Evolutionary conservation across 2,888 invertebrate genomes (phyloP).

Genomic region (Neelides folsomi): DNA sequence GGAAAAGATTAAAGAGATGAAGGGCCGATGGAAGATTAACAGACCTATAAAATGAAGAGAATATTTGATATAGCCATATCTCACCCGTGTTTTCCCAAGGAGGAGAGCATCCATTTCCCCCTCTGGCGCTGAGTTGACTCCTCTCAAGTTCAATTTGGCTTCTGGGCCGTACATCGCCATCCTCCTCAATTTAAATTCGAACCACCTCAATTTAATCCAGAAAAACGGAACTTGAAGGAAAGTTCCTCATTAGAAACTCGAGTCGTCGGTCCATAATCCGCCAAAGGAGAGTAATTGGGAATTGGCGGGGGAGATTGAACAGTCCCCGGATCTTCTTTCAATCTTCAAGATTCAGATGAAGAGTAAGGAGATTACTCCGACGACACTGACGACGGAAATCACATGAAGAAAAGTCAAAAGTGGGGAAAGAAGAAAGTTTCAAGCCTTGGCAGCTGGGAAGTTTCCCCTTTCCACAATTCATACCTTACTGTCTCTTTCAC

Average conservation of each 20-base stretch:
- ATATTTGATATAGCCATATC: conserved; percentile 1
- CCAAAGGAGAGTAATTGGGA: not conserved
- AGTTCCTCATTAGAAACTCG: not conserved
- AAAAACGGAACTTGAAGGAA: not conserved
- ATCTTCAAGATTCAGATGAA: conserved; percentile 1
- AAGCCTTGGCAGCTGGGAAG: too few relatives aligned
- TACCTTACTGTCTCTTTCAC: too few relatives aligned
- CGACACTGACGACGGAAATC: too few relatives aligned
- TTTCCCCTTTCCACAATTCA: too few relatives aligned
- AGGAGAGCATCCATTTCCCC: conserved; percentile 33
- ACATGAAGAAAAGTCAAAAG: too few relatives aligned
- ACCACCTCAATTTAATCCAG: conserved; percentile 43
- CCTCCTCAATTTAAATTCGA: conserved; percentile 2
- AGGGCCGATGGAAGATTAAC: not conserved
- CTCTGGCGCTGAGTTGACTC: conserved; percentile 20
- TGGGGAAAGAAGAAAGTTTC: too few relatives aligned
- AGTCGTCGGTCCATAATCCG: not conserved
- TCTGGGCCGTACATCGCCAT: conserved; percentile 26
- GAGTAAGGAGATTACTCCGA: not conserved
- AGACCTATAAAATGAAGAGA: too few relatives aligned
- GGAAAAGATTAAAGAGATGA: not conserved
- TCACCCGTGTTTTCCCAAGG: conserved; percentile 32
- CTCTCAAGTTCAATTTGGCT: conserved; percentile 6
- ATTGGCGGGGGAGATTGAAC: not conserved
- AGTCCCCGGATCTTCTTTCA: not conserved